Base-by-base conservation (phyloP, 2,888 invertebrate genomes). In the Acanthosoma haemorrhoidale region DNA sequence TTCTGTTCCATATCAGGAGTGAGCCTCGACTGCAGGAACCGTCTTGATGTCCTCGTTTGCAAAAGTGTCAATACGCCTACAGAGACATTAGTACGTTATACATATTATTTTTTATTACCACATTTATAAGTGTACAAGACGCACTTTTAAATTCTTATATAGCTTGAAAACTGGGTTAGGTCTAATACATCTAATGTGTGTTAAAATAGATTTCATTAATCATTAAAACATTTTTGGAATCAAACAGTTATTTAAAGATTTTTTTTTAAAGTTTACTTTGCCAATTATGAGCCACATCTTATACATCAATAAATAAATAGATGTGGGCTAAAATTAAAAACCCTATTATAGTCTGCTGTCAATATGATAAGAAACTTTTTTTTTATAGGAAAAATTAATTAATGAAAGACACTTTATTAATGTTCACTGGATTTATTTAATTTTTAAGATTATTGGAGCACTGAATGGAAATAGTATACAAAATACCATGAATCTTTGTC, bases 1-100 rank as follows among this genome's bases (percentile, higher is more conserved):
- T 95, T 95, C 76, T 89, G 87, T 79, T 95, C 94, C 93, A 96
- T 94, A 77, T 94, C 94, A 5, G 94, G 94, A 8, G 94, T 94
- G 29, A 95, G 83, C 75, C 94, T 84, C 18, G 90, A 89, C 77
- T 91, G 90, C 60, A 94, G 83, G 80, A 91, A 94, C 78, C 91
- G 85, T 71, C 93, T 83, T 2, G 93, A 92, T n/a, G 94, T 94
- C 80, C 93, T 83, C 31, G 88, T 89, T 80, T 91, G 89, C 75
- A 94, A 80, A 60, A 95, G 80, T 79, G 94, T 93, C 72, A 88
- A 80, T 43, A 94, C 83, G 64, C 84, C 84, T 83, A 75, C 4
- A 75, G 41, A 39, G 13, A 57, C 4, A 11, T 5, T 41, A 41
- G 15, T 41, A 38, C 38, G 38, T 21, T 15, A 13, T 21, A 9